Evolutionary conservation across 2,888 invertebrate species (phyloP), one percentile per base, ranked within the genome.

Genomic region (Phymatocera aterrima): DNA sequence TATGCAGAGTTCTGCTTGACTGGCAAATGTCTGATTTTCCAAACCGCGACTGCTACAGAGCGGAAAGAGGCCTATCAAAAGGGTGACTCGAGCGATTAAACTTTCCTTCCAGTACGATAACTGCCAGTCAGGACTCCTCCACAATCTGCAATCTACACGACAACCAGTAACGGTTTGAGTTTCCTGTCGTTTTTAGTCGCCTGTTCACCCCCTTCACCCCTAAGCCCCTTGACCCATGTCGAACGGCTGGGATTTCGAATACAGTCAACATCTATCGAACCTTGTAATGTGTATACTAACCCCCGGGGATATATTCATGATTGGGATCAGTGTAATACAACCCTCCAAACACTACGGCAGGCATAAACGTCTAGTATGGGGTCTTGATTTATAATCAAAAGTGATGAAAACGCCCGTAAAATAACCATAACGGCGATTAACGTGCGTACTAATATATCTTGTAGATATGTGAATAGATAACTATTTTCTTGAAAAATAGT

Each of bases 61-160:
- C 24, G 57, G 57, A 57, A 57, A 57, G n/a, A n/a, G 12, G 24
- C 57, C 57, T 57, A 57, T 57, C 57, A 57, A 57, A 57, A 57
- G 57, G 57, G 57, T 57, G 28, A 57, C 57, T 28, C 24, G 57
- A 57, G 21, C 28, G 57, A 57, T 57, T 57, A 28, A 57, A 57
- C 57, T 57, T 57, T 57, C 57, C 28, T 57, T 57, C 57, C 57
- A 28, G 28, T 57, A 57, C 24, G 57, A 57, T 57, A 57, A 57
- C 57, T 12, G 28, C 57, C 28, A 57, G 57, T 57, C 57, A 57
- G 57, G 12, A 12, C 57, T 28, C 24, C 57, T 28, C 57, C 10
- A 10, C 12, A 57, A 24, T 28, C 57, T 12, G 57, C 24, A 15
- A 15, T 3, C 57, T 57, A 15, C 0, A 57, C 57, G 57, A 57